Base-by-base conservation (phyloP, 2,888 invertebrate genomes). In the Leucozona laternaria region DNA sequence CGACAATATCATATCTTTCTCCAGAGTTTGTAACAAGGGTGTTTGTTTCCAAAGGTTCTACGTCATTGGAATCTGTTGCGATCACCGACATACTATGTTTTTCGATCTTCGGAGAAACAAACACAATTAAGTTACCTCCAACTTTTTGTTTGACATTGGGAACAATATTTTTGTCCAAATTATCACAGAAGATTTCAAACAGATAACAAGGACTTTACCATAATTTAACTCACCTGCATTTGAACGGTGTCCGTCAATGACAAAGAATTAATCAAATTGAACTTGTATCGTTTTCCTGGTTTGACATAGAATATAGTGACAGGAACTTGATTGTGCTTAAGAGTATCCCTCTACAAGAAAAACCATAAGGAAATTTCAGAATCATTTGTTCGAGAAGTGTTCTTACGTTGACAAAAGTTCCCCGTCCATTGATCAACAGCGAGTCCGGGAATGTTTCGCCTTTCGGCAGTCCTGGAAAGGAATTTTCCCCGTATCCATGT, bases 401-500 rank as follows among this genome's bases (percentile, higher is more conserved):
- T 71, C 88, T 81, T 58, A 89, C 89, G 28, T 89, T 37, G 2
- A 88, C 88, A 75, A 79, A 90, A 22, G 84, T 71, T 5, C 91
- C 91, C 0, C 88, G 80, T 1, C 92, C 91, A 84, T 92, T 91
- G 5, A 91, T 89, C 40, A 91, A 73, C 50, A 91, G 5, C 96
- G 94, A 7, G 97, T 95, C 70, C 0, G 92, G 90, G 57, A 73
- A 81, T 20, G 81, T 64, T 17, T 90, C 90, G 6, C 31, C 37
- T 1, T 88, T 31, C 50, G 89, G 89, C 8, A 90, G 82, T 0
- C 92, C 92, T 1, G 91, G 91, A 73, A 75, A 89, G 88, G 68
- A 89, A 72, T 90, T 89, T 71, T 91, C 91, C 2, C 89, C 95
- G n/a, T 95, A 91, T 81, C 94, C 93, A 88, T 96, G 95, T 88